A percentile compares a stretch with the other conserved stretches of the same genome.
phyloP scores from a whole-genome alignment of 1,140 invertebrate genomes.

The Euschistus heros region DNA sequence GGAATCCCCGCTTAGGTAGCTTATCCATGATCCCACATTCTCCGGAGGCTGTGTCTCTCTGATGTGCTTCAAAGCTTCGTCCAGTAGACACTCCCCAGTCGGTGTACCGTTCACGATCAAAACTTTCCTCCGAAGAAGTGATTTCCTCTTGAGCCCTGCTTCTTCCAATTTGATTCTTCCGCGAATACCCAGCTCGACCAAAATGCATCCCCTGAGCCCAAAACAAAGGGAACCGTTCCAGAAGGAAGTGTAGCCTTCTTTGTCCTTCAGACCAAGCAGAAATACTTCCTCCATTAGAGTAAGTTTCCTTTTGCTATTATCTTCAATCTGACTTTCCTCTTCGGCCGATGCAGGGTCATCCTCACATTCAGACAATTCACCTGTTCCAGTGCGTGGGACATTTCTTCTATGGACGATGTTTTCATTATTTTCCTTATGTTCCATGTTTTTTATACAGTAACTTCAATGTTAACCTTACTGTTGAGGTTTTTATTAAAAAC shows the following conservation, averaged over 20 bases:
- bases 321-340: too few species aligned
- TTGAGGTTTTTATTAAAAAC: too few species aligned
- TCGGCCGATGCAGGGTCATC: too few species aligned
- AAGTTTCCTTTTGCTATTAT: not conserved
- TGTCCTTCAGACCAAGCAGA: not conserved
- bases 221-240: not conserved
- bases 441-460: too few species aligned
- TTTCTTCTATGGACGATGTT: too few species aligned
- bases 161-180: slow-evolving; percentile 6
- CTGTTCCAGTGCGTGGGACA: too few species aligned
- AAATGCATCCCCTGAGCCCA: not conserved
- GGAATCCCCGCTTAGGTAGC: not conserved
- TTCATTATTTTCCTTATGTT: too few species aligned
- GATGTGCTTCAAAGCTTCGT: slow-evolving; percentile 8
- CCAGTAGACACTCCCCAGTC: slow-evolving; percentile 1
- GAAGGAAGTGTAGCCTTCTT: not conserved
- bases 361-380: too few species aligned
- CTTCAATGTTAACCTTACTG: too few species aligned
- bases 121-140: not conserved
- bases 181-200: not conserved
- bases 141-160: not conserved
- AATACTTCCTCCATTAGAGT: slow-evolving; percentile 12
- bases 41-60: not conserved
- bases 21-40: not conserved
- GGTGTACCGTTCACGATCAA: not conserved